Evolutionary conservation across 2,888 invertebrate species (phyloP), one percentile per base, ranked within the genome.

Genomic region (Zele albiditarsus): DNA sequence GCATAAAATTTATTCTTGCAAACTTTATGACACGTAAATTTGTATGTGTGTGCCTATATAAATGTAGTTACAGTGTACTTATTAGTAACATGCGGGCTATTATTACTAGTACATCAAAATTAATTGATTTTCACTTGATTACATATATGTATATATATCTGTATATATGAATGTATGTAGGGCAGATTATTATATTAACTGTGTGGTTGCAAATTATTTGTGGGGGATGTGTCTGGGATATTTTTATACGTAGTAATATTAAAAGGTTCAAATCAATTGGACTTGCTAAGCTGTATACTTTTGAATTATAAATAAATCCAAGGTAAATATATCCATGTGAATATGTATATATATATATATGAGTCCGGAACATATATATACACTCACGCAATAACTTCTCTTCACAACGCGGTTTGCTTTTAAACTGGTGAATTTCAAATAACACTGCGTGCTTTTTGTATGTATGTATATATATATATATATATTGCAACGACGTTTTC

Each of bases 291-390:
- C 60, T 28, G n/a, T 67, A 27, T 27, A 46, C 25, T 67, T 33
- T 63, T 46, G 25, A 27, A 16, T 46, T 67, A 67, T 46, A 67
- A 67, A 67, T 67, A 67, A 67, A 67, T 67, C 46, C 46, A 67
- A 67, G 66, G 46, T 46, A 46, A 67, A 67, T 20, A 53, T 53
- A 53, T 53, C 16, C n/a, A 46, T 53, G 8, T 53, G n/a, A 1
- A 23, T 20, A 53, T 20, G 12, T 12, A 12, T 10, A 42, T 42
- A 42, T 42, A 42, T 42, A 20, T 10, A 20, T n/a, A 46, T n/a
- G 20, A 28, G 33, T 10, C 33, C 63, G 28, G 63, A 63, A 33
- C 33, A 16, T 33, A 63, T 4, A 53, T 53, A 53, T 20, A 53
- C 20, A 53, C 53, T 53, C 60, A 60, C 12, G 60, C 60, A 28